phyloP scores from a whole-genome alignment of 1,140 invertebrate species.

The Hestina assimilis region DNA sequence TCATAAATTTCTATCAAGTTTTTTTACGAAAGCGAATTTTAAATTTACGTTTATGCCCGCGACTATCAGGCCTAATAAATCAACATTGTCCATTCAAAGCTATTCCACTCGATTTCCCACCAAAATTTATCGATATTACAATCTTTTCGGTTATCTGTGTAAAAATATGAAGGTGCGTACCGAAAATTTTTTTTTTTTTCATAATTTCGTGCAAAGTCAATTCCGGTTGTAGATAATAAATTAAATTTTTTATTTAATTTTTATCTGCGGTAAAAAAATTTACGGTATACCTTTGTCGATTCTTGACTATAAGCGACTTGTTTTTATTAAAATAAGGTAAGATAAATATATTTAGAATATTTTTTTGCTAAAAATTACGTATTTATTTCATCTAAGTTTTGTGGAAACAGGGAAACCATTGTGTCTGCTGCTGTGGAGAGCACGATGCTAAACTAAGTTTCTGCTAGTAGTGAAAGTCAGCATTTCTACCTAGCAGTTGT shows the following conservation, averaged over 20 bases:
- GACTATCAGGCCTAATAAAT: slow-evolving; percentile 44
- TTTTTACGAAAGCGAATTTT: slow-evolving; percentile 28
- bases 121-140: slow-evolving; percentile 44
- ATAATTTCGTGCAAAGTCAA: slow-evolving; percentile 19
- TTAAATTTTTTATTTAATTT: too few species aligned
- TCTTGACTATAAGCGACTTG: not conserved
- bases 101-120: slow-evolving; percentile 43
- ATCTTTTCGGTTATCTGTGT: slow-evolving; percentile 40
- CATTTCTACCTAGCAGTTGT: too few species aligned
- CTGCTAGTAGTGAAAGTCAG: too few species aligned
- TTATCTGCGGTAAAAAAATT: too few species aligned
- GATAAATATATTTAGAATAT: not conserved
- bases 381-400: not conserved
- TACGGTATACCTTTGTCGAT: too few species aligned
- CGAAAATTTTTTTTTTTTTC: slow-evolving; percentile 6
- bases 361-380: not conserved
- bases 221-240: slow-evolving; percentile 13
- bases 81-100: slow-evolving; percentile 42
- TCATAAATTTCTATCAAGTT: slow-evolving; percentile 34
- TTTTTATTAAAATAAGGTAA: not conserved
- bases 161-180: slow-evolving; percentile 34
- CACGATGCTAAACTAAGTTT: too few species aligned
- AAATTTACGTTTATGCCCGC: slow-evolving; percentile 33
- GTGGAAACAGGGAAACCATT: too few species aligned
- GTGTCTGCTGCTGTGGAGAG: too few species aligned